Evolutionary conservation across 2,888 invertebrate species (phyloP).

Genomic region (Dryococelus australis): DNA sequence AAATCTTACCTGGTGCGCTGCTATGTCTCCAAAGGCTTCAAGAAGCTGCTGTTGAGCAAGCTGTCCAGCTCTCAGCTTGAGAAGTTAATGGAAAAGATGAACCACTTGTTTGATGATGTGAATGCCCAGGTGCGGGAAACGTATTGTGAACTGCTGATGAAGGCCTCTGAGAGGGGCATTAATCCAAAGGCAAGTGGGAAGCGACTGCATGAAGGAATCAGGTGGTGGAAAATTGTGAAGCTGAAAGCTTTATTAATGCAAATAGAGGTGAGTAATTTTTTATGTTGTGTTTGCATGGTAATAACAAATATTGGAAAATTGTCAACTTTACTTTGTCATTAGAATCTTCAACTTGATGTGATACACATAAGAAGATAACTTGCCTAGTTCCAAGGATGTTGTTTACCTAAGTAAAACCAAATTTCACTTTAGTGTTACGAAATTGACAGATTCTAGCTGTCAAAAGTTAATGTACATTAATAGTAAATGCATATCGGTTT

Average conservation of each 20-base stretch:
- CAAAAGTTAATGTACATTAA: no score
- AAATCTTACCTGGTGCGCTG: conserved; percentile 7
- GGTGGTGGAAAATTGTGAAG: background rate
- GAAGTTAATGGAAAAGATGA: background rate
- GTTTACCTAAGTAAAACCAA: no score
- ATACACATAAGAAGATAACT: no score
- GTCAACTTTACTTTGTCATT: no score
- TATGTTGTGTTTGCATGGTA: background rate
- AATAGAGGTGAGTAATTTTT: background rate
- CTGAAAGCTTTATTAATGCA: background rate
- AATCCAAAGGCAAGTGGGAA: background rate
- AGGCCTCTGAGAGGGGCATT: background rate
- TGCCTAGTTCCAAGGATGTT: no score
- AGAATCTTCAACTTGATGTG: no score
- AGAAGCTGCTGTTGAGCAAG: background rate
- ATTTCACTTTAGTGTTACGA: no score
- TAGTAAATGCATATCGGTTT: no score
- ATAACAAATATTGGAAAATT: no score
- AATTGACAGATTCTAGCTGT: no score
- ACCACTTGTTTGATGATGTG: background rate
- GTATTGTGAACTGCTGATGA: background rate
- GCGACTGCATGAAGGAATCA: background rate
- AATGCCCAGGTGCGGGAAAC: background rate
- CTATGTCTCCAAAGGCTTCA: background rate
- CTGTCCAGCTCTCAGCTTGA: background rate